These are phyloP conservation scores for Nemapogon koenigi DNA, from an alignment of 2,888 invertebrate genomes.

Conservation along the genomic window DNA sequence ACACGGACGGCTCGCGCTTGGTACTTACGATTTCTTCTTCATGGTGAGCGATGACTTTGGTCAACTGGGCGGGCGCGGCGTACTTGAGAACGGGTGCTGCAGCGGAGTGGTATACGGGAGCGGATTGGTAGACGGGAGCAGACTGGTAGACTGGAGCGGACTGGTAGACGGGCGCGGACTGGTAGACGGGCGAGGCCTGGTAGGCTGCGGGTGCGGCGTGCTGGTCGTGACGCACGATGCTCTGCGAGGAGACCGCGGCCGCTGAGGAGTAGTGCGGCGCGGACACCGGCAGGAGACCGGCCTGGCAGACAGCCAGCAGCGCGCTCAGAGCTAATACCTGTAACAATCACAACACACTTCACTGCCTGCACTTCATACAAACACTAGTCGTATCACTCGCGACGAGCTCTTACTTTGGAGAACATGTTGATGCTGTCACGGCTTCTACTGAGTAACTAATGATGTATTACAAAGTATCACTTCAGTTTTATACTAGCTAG, in stretches of 20 bases:
- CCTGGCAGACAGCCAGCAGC: constrained; percentile 20
- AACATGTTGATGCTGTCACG: constrained; percentile 19
- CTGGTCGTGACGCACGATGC: constrained; percentile 23
- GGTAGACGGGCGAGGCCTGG: constrained; percentile 22
- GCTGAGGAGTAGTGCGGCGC: constrained; percentile 46
- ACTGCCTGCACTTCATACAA: too few relatives aligned
- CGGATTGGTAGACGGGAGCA: constrained; percentile 18
- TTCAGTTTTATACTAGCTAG: constrained; percentile 5
- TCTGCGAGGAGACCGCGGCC: constrained; percentile 33
- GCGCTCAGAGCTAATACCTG: constrained; percentile 12
- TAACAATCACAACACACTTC: too few relatives aligned
- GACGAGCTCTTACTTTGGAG: constrained; percentile 22
- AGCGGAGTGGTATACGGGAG: constrained; percentile 20
- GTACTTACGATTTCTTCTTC: constrained; percentile 14
- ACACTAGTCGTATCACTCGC: too few relatives aligned
- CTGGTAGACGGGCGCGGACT: constrained; percentile 20
- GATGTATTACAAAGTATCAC: constrained; percentile 10
- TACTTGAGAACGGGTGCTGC: constrained; percentile 21
- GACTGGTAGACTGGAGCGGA: constrained; percentile 18
- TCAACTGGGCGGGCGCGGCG: constrained; percentile 20
- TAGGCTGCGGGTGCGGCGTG: constrained; percentile 22
- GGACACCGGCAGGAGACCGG: constrained; percentile 39
- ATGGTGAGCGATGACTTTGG: constrained; percentile 11
- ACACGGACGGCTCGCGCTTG: background rate
- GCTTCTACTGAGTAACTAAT: constrained; percentile 11